Base-by-base conservation (phyloP, 1,140 invertebrate genomes). In the Aphis gossypii region DNA sequence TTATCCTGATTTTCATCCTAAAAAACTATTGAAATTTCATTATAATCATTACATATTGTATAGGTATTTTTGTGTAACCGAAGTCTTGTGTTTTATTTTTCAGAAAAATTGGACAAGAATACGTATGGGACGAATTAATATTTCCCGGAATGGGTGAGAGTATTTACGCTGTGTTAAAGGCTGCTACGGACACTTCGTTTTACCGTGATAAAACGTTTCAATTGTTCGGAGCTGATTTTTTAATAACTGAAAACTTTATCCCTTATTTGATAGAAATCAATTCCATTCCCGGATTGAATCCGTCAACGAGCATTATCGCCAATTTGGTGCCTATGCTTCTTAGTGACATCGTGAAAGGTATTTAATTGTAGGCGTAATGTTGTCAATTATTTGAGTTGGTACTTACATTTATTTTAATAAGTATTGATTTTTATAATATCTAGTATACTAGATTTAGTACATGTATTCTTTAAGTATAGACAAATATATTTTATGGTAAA, bases 241-340 rank as follows among this genome's bases (percentile, higher is more conserved):
- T 99, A 97, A 94, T 97, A 21, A 97, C 97, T 93, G 98, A 98
- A 94, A 98, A 99, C 95, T 98, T 98, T 94, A 97, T 97, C 90
- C 98, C 98, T 0, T 99, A 98, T 98, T 95, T 99, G 0, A 98
- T 99, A 94, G 98, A 99, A 95, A 99, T 99, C 94, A 99, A 99
- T 95, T 98, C 98, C 18, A 98, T 98, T 95, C 98, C 98, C 0
- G 98, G 98, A 94, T 97, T 99, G 96, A 98, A 98, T 56, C 96
- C 97, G 21, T 98, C 97, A 2, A 99, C 98, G 0, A 97, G 97
- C 94, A 98, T 99, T 1, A 99, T 98, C 0, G 97, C 98, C 0
- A 95, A 97, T 93, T 96, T 99, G 94, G 99, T 98, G 95, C 96
- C 97, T 30, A 97, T 97, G 95, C 98, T 98, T 88, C 96, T 99